phyloP scores from a whole-genome alignment of 2,888 invertebrate species.

The Amblyjoppa fuscipennis region DNA sequence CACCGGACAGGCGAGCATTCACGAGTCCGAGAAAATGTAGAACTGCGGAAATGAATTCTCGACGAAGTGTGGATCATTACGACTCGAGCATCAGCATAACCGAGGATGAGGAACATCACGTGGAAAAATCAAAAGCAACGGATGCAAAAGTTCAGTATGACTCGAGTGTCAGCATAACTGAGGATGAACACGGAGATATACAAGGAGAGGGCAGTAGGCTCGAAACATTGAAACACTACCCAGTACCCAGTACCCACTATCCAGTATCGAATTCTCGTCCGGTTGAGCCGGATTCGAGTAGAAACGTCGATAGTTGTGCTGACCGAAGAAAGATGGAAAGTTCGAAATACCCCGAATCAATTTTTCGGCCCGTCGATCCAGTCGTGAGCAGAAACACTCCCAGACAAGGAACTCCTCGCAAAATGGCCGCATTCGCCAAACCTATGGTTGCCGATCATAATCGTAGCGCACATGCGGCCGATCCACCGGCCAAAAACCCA shows the following conservation, averaged over 20 bases:
- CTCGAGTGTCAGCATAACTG: conserved; percentile 74
- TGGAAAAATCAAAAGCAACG: conserved; percentile 29
- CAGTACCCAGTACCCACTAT: background rate
- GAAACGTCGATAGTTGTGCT: conserved; percentile 20
- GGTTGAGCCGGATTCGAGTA: conserved; percentile 1
- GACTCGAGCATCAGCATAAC: conserved; percentile 74
- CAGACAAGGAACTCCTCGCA: background rate
- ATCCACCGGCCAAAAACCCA: background rate
- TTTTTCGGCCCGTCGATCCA: conserved; percentile 8
- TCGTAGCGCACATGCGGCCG: background rate
- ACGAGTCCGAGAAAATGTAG: conserved; percentile 22
- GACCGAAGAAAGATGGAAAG: background rate
- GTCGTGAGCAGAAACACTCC: background rate
- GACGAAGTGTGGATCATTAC: conserved; percentile 26
- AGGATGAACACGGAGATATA: conserved; percentile 66
- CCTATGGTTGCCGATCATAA: background rate
- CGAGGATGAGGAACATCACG: conserved; percentile 67
- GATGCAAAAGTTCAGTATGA: conserved; percentile 60
- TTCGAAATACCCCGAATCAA: background rate
- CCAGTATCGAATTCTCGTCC: conserved; percentile 38
- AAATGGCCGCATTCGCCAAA: background rate
- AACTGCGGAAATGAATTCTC: background rate
- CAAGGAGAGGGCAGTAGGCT: background rate
- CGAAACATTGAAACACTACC: conserved; percentile 25
- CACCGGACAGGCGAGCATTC: background rate